A percentile compares a stretch with the other conserved stretches of the same genome.
These are phyloP conservation scores for Lanius ludovicianus DNA, from an alignment of 2,113 vertebrate genomes.

Conservation along the genomic window DNA sequence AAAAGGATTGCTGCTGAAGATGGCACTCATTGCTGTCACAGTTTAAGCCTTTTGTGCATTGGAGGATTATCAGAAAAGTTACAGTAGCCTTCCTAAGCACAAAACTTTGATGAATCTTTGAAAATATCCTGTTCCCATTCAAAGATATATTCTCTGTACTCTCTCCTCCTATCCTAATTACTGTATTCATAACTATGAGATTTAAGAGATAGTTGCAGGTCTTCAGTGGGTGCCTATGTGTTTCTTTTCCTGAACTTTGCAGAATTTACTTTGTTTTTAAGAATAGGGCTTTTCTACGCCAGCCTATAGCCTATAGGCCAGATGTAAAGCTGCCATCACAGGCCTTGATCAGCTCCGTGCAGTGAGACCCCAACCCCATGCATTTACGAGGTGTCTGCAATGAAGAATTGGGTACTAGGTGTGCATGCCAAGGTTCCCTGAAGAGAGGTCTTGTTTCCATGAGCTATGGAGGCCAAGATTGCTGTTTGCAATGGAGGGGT, in stretches of 20 bases:
- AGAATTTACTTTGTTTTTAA: not conserved
- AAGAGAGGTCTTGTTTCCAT: not conserved
- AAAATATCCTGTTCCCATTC: not conserved
- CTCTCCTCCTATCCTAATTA: not conserved
- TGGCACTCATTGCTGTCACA: not conserved
- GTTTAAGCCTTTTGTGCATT: not conserved
- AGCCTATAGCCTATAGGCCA: not conserved
- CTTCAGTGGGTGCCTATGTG: not conserved
- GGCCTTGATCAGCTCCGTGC: not conserved
- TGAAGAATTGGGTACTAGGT: not conserved
- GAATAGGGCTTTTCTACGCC: not conserved
- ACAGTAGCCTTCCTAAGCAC: not conserved
- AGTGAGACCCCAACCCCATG: rapidly evolving
- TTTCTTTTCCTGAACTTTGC: not conserved
- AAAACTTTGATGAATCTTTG: not conserved
- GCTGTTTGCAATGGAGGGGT: not conserved
- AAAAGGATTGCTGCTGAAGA: not conserved
- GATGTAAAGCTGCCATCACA: not conserved
- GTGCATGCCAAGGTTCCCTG: not conserved
- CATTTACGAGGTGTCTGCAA: not conserved
- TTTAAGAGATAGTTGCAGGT: not conserved
- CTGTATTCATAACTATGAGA: not conserved
- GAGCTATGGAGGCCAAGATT: not conserved
- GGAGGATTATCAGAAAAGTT: not conserved
- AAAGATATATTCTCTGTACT: not conserved